Evolutionary conservation across 2,113 vertebrate genomes (phyloP).

Genomic region (Panurus biarmicus): DNA sequence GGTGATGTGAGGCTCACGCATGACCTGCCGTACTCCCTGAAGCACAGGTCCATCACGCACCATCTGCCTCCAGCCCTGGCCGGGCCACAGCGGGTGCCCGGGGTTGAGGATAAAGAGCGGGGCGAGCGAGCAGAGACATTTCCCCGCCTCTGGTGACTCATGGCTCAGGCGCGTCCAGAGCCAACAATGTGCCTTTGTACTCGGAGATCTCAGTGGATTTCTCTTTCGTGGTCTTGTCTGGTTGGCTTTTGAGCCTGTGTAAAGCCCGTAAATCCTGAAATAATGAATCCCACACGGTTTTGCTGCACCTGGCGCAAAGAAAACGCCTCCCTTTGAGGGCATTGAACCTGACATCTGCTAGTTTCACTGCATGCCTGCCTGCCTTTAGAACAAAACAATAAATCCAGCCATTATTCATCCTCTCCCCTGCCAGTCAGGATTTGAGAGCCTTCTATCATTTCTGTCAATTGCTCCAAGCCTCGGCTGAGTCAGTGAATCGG

Average conservation of each 20-base stretch:
- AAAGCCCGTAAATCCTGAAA: conserved; percentile 34
- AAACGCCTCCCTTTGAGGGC: neutral
- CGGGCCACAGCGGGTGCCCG: fast-evolving
- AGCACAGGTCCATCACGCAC: neutral
- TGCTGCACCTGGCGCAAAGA: conserved; percentile 31
- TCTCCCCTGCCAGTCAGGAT: neutral
- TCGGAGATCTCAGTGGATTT: neutral
- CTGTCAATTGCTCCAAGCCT: neutral
- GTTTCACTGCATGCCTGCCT: neutral
- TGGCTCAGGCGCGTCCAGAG: conserved; percentile 13
- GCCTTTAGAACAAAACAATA: neutral
- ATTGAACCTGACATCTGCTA: neutral
- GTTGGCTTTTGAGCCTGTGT: conserved; percentile 21
- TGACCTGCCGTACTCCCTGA: neutral
- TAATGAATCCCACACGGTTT: conserved; percentile 3
- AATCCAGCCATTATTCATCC: neutral
- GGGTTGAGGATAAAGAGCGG: neutral
- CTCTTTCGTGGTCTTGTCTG: conserved; percentile 38
- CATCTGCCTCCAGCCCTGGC: fast-evolving
- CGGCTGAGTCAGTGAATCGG: neutral
- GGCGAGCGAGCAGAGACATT: neutral
- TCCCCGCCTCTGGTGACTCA: conserved; percentile 45
- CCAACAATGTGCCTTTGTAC: conserved; percentile 42
- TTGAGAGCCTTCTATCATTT: neutral
- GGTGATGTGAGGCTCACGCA: neutral